Conservation (phyloP, 2,888 invertebrate genomes). For the Epinotia brunnichana region DNA sequence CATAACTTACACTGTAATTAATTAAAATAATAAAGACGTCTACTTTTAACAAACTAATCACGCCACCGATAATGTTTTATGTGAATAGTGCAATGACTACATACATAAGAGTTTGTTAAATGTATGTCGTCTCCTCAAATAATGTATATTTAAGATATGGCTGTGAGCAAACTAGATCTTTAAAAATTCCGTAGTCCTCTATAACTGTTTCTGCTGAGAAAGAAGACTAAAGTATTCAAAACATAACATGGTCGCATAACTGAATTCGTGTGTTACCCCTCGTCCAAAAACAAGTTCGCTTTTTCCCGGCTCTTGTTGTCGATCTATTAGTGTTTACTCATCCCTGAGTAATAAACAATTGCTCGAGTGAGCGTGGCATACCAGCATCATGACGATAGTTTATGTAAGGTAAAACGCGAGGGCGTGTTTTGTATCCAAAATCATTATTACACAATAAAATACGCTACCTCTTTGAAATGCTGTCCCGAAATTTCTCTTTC, state of each 20-base stretch:
- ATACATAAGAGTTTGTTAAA: constrained; percentile 22
- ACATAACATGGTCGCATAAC: neutral
- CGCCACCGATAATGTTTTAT: too few species aligned
- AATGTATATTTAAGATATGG: constrained; percentile 38
- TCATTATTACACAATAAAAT: constrained; percentile 13
- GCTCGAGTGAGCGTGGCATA: constrained; percentile 21
- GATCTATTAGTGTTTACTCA: constrained; percentile 25
- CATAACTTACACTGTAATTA: constrained; percentile 32
- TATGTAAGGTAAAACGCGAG: constrained; percentile 10
- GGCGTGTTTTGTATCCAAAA: constrained; percentile 20
- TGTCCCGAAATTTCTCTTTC: constrained; percentile 56
- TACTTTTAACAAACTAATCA: constrained; percentile 17
- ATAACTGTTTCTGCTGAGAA: constrained; percentile 6
- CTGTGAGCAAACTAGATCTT: constrained; percentile 38
- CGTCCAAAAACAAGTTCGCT: neutral
- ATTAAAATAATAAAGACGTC: constrained; percentile 20
- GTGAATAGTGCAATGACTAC: neutral
- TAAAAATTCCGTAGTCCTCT: constrained; percentile 21
- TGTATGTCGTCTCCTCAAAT: constrained; percentile 21
- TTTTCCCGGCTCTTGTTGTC: constrained; percentile 11
- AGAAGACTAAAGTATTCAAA: constrained; percentile 7
- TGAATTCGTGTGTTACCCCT: neutral
- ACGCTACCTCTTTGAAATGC: constrained; percentile 48
- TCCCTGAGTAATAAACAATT: constrained; percentile 18
- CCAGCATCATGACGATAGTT: constrained; percentile 3